A percentile compares a stretch with the other conserved stretches of the same genome.
phyloP scores from a whole-genome alignment of 2,797 vertebrate genomes.

The Psittacula derbiana region DNA sequence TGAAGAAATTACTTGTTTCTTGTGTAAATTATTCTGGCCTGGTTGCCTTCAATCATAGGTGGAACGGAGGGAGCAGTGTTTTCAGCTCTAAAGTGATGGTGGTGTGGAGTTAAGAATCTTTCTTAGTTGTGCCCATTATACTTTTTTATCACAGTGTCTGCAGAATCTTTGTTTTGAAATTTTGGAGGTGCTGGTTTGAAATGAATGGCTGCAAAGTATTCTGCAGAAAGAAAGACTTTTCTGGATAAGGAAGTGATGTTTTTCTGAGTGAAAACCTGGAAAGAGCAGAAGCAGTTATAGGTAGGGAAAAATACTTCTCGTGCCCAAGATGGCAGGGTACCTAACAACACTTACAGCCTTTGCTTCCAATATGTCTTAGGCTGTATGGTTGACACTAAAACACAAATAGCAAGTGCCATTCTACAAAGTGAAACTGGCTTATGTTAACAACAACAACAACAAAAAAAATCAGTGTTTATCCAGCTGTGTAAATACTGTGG shows the following conservation, averaged over 20 bases:
- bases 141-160: not conserved
- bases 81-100: not conserved
- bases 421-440: not conserved
- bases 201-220: not conserved
- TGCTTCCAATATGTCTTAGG: not conserved
- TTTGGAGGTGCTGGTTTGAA: not conserved
- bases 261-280: not conserved
- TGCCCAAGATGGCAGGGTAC: not conserved
- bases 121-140: not conserved
- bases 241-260: not conserved
- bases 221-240: not conserved
- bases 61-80: not conserved
- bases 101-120: not conserved
- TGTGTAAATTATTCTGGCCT: not conserved
- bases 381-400: not conserved
- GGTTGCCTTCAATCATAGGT: not conserved
- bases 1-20: not conserved
- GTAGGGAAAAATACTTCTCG: not conserved
- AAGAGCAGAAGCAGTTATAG: not conserved
- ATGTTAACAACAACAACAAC: not conserved
- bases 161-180: not conserved
- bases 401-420: not conserved
- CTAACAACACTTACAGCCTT: not conserved
- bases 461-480: not conserved
- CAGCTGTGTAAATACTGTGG: not conserved